A percentile compares a stretch with the other conserved stretches of the same genome.
These are phyloP conservation scores for Pemphredon lugubris DNA, from an alignment of 2,888 invertebrate genomes.

Conservation along the genomic window DNA sequence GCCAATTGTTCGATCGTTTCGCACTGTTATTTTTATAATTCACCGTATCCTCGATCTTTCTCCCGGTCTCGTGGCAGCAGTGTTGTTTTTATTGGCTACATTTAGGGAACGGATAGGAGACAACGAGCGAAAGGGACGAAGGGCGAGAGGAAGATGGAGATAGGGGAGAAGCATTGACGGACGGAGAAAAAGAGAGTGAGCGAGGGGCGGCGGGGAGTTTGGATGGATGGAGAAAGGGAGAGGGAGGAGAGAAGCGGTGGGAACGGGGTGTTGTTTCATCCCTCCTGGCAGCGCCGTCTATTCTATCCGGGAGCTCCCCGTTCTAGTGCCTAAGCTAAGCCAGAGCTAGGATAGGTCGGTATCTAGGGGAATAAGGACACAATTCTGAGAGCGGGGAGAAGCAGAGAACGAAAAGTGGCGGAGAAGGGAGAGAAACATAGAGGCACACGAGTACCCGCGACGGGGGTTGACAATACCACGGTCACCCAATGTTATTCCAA, in stretches of 20 bases:
- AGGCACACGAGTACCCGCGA: constrained; percentile 49
- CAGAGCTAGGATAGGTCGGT: constrained; percentile 69
- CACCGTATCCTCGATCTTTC: constrained; percentile 65
- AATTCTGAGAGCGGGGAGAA: constrained; percentile 12
- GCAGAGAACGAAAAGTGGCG: background rate
- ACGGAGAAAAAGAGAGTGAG: constrained; percentile 32
- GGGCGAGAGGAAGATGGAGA: constrained; percentile 27
- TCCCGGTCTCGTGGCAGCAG: constrained; percentile 58
- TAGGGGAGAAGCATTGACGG: constrained; percentile 32
- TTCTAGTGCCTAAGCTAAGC: constrained; percentile 62
- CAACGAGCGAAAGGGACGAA: constrained; percentile 38
- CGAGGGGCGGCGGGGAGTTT: too few relatives aligned
- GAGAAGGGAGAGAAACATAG: constrained; percentile 19
- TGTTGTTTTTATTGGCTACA: constrained; percentile 78
- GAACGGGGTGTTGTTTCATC: constrained; percentile 79
- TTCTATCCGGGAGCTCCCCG: constrained; percentile 54
- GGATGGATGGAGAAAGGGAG: constrained; percentile 19
- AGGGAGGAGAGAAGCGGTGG: constrained; percentile 63
- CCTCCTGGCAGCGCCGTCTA: constrained; percentile 69
- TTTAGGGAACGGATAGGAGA: constrained; percentile 66
- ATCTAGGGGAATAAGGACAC: constrained; percentile 55
- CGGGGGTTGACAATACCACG: constrained; percentile 77
- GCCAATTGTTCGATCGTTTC: constrained; percentile 77
- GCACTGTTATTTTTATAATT: constrained; percentile 80
- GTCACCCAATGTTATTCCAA: constrained; percentile 79